These are phyloP conservation scores for Sphaeramia orbicularis DNA, from an alignment of 2,797 vertebrate species.

Conservation along the genomic window DNA sequence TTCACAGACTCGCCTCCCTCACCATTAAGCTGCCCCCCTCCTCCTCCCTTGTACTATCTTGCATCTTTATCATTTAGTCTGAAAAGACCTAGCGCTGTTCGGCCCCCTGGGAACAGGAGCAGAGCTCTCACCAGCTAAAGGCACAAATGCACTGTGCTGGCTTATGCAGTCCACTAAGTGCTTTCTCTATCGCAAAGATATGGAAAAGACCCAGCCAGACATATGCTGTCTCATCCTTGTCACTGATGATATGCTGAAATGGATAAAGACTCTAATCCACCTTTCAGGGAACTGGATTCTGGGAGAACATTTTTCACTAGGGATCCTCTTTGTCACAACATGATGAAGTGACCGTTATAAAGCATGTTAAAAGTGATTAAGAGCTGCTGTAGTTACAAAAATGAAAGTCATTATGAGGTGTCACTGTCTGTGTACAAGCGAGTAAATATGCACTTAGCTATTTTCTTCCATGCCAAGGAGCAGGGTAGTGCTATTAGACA, in stretches of 20 bases:
- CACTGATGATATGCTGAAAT: slow-evolving; percentile 46
- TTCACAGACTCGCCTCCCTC: slow-evolving; percentile 41
- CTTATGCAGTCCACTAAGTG: slow-evolving; percentile 70
- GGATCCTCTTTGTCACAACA: slow-evolving; percentile 24
- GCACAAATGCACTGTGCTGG: slow-evolving; percentile 60
- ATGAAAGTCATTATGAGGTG: background rate
- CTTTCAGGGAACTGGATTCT: slow-evolving; percentile 36
- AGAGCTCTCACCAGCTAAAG: slow-evolving; percentile 65
- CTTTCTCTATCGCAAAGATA: slow-evolving; percentile 68
- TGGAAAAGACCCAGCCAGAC: slow-evolving; percentile 53
- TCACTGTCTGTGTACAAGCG: slow-evolving; percentile 14
- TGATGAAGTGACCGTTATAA: slow-evolving; percentile 21
- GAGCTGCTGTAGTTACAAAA: background rate
- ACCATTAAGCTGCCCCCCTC: slow-evolving; percentile 49
- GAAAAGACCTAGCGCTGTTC: slow-evolving; percentile 58
- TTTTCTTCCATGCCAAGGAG: slow-evolving; percentile 33
- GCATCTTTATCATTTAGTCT: slow-evolving; percentile 69
- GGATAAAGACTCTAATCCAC: slow-evolving; percentile 47
- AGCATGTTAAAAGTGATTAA: slow-evolving; percentile 3
- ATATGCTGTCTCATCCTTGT: slow-evolving; percentile 68
- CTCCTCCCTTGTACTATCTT: slow-evolving; percentile 52
- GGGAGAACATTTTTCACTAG: slow-evolving; percentile 17
- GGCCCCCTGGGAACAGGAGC: slow-evolving; percentile 59
- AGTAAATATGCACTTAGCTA: slow-evolving; percentile 20
- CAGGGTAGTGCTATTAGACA: slow-evolving; percentile 24